phyloP scores from a whole-genome alignment of 1,140 invertebrate genomes.

The Andricus grossulariae region DNA sequence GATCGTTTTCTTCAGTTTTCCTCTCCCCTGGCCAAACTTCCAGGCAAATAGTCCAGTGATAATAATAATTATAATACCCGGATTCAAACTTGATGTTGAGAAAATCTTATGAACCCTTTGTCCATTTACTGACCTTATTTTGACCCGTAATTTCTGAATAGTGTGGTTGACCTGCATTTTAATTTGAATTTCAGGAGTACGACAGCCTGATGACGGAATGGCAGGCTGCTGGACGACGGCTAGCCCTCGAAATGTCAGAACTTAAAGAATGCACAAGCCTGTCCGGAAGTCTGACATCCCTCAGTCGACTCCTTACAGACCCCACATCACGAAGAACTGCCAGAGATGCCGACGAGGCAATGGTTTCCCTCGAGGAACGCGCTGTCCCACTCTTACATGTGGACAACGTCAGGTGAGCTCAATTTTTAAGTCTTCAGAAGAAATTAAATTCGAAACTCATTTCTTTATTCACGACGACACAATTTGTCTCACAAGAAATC shows the following conservation, averaged over 20 bases:
- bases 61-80: too few species aligned
- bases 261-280: slow-evolving; percentile 70
- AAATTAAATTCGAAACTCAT: not conserved
- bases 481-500: too few species aligned
- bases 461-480: not conserved
- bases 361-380: slow-evolving; percentile 68
- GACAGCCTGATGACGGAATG: slow-evolving; percentile 73
- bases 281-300: slow-evolving; percentile 69
- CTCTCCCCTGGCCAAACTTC: too few species aligned
- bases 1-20: too few species aligned
- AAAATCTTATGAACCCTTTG: not conserved
- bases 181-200: slow-evolving; percentile 67
- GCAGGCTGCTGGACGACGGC: slow-evolving; percentile 70
- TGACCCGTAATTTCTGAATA: not conserved
- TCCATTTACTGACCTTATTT: not conserved
- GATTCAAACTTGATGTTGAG: too few species aligned
- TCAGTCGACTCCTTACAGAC: slow-evolving; percentile 70
- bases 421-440: not conserved
- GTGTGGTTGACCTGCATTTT: slow-evolving; percentile 6
- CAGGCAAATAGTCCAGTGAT: too few species aligned
- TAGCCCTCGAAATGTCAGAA: slow-evolving; percentile 74
- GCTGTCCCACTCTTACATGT: slow-evolving; percentile 66
- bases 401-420: slow-evolving; percentile 67
- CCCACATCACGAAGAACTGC: slow-evolving; percentile 70
- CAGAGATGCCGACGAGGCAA: slow-evolving; percentile 67